phyloP scores from a whole-genome alignment of 2,888 invertebrate species.

The Cerastis rubricosa region DNA sequence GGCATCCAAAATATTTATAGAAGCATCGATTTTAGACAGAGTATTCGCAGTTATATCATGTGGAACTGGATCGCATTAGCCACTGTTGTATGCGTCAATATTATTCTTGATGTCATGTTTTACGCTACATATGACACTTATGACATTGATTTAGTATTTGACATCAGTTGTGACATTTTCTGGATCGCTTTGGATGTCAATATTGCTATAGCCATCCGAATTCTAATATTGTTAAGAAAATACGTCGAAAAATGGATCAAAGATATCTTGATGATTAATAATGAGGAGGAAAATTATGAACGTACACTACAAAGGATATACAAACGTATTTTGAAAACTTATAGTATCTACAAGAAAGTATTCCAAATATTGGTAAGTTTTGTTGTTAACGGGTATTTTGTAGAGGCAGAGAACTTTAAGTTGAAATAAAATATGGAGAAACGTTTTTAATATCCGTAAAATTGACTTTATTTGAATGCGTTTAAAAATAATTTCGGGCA shows the following conservation, averaged over 20 bases:
- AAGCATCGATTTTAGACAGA: constrained; percentile 23
- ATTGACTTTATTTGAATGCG: neutral
- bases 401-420: neutral
- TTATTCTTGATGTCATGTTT: neutral
- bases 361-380: constrained; percentile 26
- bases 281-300: neutral
- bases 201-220: neutral
- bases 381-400: neutral
- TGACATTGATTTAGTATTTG: neutral
- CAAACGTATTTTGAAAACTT: constrained; percentile 28
- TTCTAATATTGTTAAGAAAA: constrained; percentile 19
- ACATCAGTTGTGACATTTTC: neutral
- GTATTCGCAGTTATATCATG: constrained; percentile 13
- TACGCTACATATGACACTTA: neutral
- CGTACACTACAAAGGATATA: constrained; percentile 1
- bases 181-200: constrained; percentile 9
- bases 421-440: neutral
- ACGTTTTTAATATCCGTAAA: neutral
- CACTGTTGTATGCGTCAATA: neutral
- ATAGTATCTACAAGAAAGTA: constrained; percentile 16
- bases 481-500: neutral
- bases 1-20: constrained; percentile 42
- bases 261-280: neutral
- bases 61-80: constrained; percentile 43
- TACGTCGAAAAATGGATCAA: constrained; percentile 24